Evolutionary conservation across 2,888 invertebrate genomes (phyloP).

Genomic region (Balanococcus diminutus): DNA sequence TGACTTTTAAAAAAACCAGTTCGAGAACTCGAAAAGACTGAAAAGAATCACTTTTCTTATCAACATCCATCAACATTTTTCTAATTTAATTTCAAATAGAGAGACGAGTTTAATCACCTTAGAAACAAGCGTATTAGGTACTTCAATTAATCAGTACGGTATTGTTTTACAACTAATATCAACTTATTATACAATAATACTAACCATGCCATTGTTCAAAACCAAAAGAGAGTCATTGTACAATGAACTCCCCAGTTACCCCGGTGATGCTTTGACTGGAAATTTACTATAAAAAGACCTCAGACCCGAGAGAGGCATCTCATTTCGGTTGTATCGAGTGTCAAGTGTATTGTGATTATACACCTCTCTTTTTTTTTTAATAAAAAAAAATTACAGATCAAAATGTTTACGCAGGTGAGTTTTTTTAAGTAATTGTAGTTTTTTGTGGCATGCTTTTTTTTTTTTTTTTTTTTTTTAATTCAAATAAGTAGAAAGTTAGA

Average conservation of each 20-base stretch:
- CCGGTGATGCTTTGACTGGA: background rate
- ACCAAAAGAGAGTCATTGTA: constrained; percentile 11
- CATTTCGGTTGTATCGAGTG: background rate
- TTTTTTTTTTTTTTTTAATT: background rate
- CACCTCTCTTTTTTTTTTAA: too few relatives aligned
- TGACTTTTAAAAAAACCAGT: constrained; percentile 10
- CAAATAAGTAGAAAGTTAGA: too few relatives aligned
- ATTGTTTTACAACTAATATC: background rate
- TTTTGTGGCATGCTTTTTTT: too few relatives aligned
- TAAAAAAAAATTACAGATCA: too few relatives aligned
- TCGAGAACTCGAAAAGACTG: background rate
- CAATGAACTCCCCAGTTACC: constrained; percentile 18
- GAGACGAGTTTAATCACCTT: background rate
- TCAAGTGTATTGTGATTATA: background rate
- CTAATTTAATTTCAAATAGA: constrained; percentile 6
- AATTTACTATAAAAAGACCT: background rate
- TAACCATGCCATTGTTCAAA: background rate
- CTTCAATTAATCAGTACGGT: background rate
- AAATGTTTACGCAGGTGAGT: background rate
- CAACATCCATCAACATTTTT: constrained; percentile 9
- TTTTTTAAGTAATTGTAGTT: background rate
- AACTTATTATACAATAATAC: constrained; percentile 1
- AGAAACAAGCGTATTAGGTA: background rate
- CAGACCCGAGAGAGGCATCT: background rate
- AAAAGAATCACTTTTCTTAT: constrained; percentile 17